Evolutionary conservation across 2,888 invertebrate species (phyloP), one percentile per base, ranked within the genome.

Genomic region (Pseudolycoriella hygida): DNA sequence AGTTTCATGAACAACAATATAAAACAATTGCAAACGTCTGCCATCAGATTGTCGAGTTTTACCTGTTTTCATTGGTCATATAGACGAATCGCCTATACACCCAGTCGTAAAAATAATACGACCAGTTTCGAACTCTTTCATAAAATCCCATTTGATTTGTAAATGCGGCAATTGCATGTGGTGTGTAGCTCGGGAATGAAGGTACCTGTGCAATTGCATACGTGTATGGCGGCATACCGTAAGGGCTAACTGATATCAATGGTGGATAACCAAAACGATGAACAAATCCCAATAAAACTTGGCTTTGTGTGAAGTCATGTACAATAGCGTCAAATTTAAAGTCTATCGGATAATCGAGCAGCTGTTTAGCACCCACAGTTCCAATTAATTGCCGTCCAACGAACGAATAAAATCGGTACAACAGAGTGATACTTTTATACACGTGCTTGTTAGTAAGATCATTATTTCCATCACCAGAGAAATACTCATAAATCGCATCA

Each of bases 351-450:
- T 53, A 53, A 34, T 44, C 34, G 43, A 48, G 47, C 5, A 53
- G 38, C 46, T 42, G 17, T 46, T 44, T 6, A 41, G 50, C 47
- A 34, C 44, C 41, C 39, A 62, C 50, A 60, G 62, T 58, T 62
- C 52, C 60, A 61, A 51, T 34, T 12, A 47, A n/a, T 17, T 40
- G 39, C 6, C 38, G 31, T 20, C 44, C 46, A 1, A 46, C 38
- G 17, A 45, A 46, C 15, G 34, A 43, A 39, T 44, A 38, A 32
- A 43, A 43, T 31, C 45, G 42, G 18, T 48, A 46, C 42, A 46
- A 32, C 25, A 40, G 19, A 40, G 42, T 48, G 38, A 48, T 46
- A 14, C 25, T 37, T 17, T 39, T 39, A 11, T 40, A 40, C 10
- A 40, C 40, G 17, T 38, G 19, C 8, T 37, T 40, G 3, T 17